A percentile compares a stretch with the other conserved stretches of the same genome.
Evolutionary conservation across 2,113 vertebrate genomes (phyloP).

Genomic region (Cygnus buccinator): DNA sequence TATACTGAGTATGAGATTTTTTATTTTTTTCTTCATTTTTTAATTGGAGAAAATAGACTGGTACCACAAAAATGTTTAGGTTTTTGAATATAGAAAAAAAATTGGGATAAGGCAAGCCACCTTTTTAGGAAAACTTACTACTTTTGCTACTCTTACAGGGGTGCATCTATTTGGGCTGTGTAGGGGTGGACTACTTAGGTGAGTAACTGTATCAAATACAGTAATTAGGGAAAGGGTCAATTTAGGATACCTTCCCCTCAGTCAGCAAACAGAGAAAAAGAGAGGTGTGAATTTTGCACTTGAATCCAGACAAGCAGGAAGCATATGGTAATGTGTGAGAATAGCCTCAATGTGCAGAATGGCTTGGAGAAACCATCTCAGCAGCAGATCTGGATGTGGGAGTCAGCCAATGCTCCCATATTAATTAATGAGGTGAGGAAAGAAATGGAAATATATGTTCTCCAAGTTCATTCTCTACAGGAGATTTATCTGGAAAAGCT

Average conservation of each 20-base stretch:
- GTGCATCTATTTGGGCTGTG: neutral
- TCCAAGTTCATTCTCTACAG: neutral
- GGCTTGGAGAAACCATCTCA: neutral
- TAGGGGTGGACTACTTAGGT: neutral
- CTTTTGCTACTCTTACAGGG: neutral
- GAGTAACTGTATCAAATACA: neutral
- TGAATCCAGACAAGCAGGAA: neutral
- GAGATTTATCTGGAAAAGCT: slow-evolving; percentile 29
- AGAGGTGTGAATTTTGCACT: neutral
- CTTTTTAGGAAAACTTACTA: neutral
- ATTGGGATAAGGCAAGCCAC: neutral
- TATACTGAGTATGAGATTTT: too few species aligned
- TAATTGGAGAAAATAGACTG: neutral
- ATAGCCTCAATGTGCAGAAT: neutral
- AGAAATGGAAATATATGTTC: neutral
- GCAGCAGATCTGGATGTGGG: neutral
- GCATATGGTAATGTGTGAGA: neutral
- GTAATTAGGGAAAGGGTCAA: neutral
- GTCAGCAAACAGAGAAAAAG: neutral
- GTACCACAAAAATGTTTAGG: neutral
- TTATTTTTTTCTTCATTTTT: too few species aligned
- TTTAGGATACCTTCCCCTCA: neutral
- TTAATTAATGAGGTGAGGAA: slow-evolving; percentile 41
- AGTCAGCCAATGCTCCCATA: neutral
- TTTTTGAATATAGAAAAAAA: neutral